Evolutionary conservation across 1,140 invertebrate species (phyloP), one percentile per base, ranked within the genome.

Genomic region (Zaprionus taronus): DNA sequence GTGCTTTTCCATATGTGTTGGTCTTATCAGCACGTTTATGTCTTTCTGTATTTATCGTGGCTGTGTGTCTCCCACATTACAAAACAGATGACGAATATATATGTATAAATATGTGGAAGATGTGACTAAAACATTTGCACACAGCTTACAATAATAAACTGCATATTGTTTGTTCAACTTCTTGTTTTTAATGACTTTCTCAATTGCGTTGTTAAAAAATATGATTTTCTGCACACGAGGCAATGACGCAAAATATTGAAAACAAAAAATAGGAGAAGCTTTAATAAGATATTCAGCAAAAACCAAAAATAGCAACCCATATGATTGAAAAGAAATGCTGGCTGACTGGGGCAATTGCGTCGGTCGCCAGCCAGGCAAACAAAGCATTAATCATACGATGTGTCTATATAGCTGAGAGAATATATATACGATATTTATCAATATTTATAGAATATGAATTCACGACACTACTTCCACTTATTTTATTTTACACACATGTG

Each of bases 241-340:
- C 60, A 71, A 31, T 72, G 68, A 72, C 73, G 68, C 61, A 76
- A 65, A 76, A 55, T 76, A 72, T 47, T 58, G 60, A 62, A 70
- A 75, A 22, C 5, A 70, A 70, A 70, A 75, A 49, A 22, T 22
- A 17, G 7, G 3, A 47, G 2, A 47, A 61, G 60, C 57, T 69
- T 57, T 26, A 62, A 62, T 69, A 55, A n/a, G 56, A 63, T 63
- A 64, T 58, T 70, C 12, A n/a, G n/a, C n/a, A 38, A 51, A 34
- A 38, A 15, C 72, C 62, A 70, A 64, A 71, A 72, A 61, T 76
- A 72, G 36, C 34, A 5, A 36, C 47, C n/a, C 60, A 76, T 36
- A 41, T 76, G 44, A 76, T 76, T 76, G 60, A 55, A 53, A 75
- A 71, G 53, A 70, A 47, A 47, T 47, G 41, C n/a, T 47, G n/a